These are phyloP conservation scores for Drosophila ercepeae DNA, from an alignment of 1,140 invertebrate species.

Conservation along the genomic window DNA sequence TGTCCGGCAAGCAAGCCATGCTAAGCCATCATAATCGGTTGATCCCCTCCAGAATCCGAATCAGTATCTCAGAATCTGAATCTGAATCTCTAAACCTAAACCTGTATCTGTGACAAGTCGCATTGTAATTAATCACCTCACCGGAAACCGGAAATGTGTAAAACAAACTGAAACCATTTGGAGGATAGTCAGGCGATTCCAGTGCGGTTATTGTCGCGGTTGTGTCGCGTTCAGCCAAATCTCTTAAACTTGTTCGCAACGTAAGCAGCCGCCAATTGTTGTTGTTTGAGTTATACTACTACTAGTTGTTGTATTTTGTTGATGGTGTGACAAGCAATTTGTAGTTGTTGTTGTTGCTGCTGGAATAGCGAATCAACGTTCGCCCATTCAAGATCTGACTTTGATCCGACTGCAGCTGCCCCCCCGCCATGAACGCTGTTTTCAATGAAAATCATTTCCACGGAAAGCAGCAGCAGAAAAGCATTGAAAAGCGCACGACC, in stretches of 20 bases:
- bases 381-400: slow-evolving; percentile 23
- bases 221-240: slow-evolving; percentile 5
- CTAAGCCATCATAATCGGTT: slow-evolving; percentile 12
- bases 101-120: not conserved
- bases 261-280: slow-evolving; percentile 35
- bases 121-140: not conserved
- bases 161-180: not conserved
- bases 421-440: not conserved
- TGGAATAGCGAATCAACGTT: slow-evolving; percentile 8
- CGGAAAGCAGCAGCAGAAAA: slow-evolving; percentile 20
- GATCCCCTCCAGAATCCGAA: not conserved
- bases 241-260: slow-evolving; percentile 20
- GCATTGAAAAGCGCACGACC: slow-evolving; percentile 38
- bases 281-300: slow-evolving; percentile 6
- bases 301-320: slow-evolving; percentile 2
- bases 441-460: slow-evolving; percentile 57
- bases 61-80: not conserved
- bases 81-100: not conserved
- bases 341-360: not conserved
- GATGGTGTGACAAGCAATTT: slow-evolving; percentile 59
- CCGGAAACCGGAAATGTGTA: not conserved
- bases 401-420: slow-evolving; percentile 21
- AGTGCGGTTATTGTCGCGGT: slow-evolving; percentile 17
- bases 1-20: slow-evolving; percentile 27
- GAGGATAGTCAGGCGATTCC: slow-evolving; percentile 5